Evolutionary conservation across 2,113 vertebrate genomes (phyloP).

Genomic region (Astur gentilis): DNA sequence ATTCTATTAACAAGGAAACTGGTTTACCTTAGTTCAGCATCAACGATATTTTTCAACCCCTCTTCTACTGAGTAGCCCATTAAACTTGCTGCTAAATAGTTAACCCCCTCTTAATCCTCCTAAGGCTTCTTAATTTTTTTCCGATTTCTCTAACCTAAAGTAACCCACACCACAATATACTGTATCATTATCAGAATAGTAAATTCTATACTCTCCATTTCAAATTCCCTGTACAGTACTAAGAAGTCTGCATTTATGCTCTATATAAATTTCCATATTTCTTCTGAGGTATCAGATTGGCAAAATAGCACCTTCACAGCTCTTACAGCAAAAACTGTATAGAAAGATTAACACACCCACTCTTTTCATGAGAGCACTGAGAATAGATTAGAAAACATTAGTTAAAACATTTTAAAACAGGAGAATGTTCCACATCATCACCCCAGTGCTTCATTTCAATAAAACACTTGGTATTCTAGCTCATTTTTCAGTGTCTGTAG

Average conservation of each 20-base stretch:
- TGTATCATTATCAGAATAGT: background rate
- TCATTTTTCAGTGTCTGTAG: background rate
- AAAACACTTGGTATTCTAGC: background rate
- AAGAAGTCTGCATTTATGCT: background rate
- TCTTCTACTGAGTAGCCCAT: background rate
- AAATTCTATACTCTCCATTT: background rate
- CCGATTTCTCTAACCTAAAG: background rate
- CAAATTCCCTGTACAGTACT: background rate
- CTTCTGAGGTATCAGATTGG: background rate
- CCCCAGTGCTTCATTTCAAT: background rate
- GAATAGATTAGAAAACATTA: background rate
- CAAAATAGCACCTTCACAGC: background rate
- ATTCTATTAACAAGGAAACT: background rate
- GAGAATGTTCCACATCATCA: background rate
- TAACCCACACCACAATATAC: background rate
- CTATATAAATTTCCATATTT: background rate
- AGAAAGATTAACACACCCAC: background rate
- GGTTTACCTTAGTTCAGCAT: background rate
- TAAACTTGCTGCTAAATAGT: background rate
- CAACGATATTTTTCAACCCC: background rate
- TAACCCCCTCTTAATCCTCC: background rate
- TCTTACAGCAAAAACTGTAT: background rate
- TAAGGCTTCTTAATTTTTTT: background rate
- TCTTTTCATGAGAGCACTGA: background rate
- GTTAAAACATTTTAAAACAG: background rate